These are phyloP conservation scores for Archivesica marissinica DNA, from an alignment of 1,140 invertebrate genomes.

Conservation along the genomic window DNA sequence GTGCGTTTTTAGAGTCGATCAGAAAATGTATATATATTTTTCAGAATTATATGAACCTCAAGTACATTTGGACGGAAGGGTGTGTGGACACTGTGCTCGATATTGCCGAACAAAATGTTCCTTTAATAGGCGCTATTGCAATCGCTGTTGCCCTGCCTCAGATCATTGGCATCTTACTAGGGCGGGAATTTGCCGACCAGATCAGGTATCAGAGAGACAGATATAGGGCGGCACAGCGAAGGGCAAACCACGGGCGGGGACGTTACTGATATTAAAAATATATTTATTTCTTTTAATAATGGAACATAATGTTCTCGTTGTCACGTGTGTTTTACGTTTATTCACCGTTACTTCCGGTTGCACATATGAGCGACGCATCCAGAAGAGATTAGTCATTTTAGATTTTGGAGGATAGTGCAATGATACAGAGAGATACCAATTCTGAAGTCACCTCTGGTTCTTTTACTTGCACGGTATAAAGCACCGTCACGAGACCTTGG, in stretches of 20 bases:
- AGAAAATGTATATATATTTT: constrained; percentile 2
- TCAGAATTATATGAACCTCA: neutral
- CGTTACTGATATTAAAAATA: neutral
- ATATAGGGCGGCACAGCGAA: neutral
- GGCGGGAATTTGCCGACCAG: constrained; percentile 36
- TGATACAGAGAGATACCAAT: no score
- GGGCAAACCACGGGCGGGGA: neutral
- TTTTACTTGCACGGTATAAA: no score
- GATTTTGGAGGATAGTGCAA: no score
- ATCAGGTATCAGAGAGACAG: constrained; percentile 33
- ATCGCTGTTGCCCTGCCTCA: constrained; percentile 41
- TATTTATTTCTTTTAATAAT: neutral
- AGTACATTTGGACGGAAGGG: constrained; percentile 12
- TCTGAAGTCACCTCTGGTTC: no score
- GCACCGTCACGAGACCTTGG: no score
- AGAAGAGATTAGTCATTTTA: no score
- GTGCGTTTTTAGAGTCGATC: no score
- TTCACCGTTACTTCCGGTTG: no score
- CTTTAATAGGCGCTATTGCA: constrained; percentile 13
- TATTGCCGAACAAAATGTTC: constrained; percentile 23
- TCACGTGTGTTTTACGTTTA: no score
- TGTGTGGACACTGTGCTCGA: constrained; percentile 11
- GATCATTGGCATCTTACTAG: constrained; percentile 45
- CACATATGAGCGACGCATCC: no score
- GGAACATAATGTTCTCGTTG: no score